Conservation (phyloP, 1,140 invertebrate genomes). For the Ditylenchus dipsaci region DNA sequence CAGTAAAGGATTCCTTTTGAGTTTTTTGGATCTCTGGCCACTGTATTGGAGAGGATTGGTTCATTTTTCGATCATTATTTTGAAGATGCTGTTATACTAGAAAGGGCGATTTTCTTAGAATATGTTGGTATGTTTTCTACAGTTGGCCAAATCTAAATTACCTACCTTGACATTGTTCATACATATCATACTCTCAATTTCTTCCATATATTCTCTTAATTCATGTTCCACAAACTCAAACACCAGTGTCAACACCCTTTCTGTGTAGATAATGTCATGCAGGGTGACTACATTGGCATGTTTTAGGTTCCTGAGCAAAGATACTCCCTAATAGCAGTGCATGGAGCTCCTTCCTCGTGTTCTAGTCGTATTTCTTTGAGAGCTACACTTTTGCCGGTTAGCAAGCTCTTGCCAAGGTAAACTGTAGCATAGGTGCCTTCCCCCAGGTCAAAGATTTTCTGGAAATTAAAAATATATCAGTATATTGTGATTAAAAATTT, state of each 20-base stretch:
- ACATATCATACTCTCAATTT: slow-evolving; percentile 67
- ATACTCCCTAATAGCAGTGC: slow-evolving; percentile 72
- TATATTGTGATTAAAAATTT: slow-evolving; percentile 59
- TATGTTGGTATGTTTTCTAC: too few species aligned
- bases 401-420: slow-evolving; percentile 68
- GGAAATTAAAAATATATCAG: slow-evolving; percentile 62
- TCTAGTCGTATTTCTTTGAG: slow-evolving; percentile 71
- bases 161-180: slow-evolving; percentile 69
- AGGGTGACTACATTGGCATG: slow-evolving; percentile 68
- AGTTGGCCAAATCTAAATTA: neutral
- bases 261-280: slow-evolving; percentile 72
- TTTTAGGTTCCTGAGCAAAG: slow-evolving; percentile 63
- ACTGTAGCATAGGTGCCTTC: slow-evolving; percentile 73
- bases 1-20: too few species aligned
- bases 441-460: slow-evolving; percentile 67
- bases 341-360: slow-evolving; percentile 72
- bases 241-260: slow-evolving; percentile 67
- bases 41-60: too few species aligned
- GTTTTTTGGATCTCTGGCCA: too few species aligned
- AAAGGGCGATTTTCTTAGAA: too few species aligned
- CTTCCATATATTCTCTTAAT: slow-evolving; percentile 73
- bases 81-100: too few species aligned
- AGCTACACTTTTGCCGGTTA: slow-evolving; percentile 69
- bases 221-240: slow-evolving; percentile 61
- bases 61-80: too few species aligned